A percentile compares a stretch with the other conserved stretches of the same genome.
phyloP scores from a whole-genome alignment of 2,888 invertebrate species.

The Lordiphosa fenestrarum region DNA sequence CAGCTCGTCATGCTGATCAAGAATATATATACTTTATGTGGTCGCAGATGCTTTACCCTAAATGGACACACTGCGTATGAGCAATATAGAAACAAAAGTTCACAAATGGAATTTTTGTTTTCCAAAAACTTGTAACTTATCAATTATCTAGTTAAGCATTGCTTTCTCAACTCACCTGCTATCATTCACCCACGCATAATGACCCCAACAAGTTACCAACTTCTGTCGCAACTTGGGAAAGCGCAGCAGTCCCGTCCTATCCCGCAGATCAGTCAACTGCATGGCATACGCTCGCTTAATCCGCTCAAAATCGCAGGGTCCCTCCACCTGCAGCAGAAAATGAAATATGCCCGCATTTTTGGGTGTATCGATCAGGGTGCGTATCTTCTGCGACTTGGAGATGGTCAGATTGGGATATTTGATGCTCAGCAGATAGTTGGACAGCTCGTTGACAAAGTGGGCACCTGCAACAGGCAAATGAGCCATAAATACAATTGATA shows the following conservation, averaged over 20 bases:
- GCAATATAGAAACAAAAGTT: too few species aligned
- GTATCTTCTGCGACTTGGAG: slow-evolving; percentile 83
- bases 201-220: slow-evolving; percentile 87
- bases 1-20: too few species aligned
- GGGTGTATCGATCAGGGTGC: slow-evolving; percentile 86
- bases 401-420: slow-evolving; percentile 84
- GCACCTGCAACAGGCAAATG: slow-evolving; percentile 81
- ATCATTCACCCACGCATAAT: slow-evolving; percentile 85
- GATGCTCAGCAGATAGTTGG: slow-evolving; percentile 83
- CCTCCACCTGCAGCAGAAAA: slow-evolving; percentile 85
- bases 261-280: slow-evolving; percentile 82
- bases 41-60: too few species aligned
- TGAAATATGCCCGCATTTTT: slow-evolving; percentile 88
- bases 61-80: too few species aligned
- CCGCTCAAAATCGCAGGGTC: slow-evolving; percentile 82
- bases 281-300: slow-evolving; percentile 81
- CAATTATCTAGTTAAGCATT: too few species aligned
- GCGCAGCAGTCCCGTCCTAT: slow-evolving; percentile 82
- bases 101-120: too few species aligned
- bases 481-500: background rate
- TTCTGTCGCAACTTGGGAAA: slow-evolving; percentile 86
- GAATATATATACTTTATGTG: too few species aligned
- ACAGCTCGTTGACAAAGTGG: slow-evolving; percentile 82
- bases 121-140: too few species aligned
- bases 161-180: slow-evolving; percentile 79